Percentiles rank a stretch among this genome's conserved stretches.
Conservation (phyloP, 2,113 vertebrate species). For the Gallinago jamesoni region DNA sequence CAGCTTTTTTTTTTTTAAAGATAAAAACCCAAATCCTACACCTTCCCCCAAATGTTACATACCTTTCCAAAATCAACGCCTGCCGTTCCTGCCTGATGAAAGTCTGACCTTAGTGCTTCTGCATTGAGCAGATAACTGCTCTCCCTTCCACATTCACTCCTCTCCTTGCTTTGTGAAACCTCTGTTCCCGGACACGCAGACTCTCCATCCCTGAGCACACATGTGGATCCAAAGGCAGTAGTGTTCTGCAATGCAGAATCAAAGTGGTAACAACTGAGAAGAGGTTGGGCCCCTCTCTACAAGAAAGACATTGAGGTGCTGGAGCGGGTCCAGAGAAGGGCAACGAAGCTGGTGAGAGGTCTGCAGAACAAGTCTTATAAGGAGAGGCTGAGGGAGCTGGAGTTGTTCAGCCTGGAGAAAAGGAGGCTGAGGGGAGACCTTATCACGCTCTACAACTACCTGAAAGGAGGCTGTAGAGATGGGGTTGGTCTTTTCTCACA, state of each 20-base stretch:
- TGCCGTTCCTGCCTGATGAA: constrained; percentile 73
- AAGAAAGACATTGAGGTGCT: neutral
- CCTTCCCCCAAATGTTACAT: neutral
- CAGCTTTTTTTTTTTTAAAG: neutral
- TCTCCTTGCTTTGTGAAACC: constrained; percentile 25
- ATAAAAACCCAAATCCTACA: neutral
- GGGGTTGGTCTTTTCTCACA: neutral
- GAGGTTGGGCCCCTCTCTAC: neutral
- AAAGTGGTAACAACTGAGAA: neutral
- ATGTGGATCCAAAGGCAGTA: constrained; percentile 20
- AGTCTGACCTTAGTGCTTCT: constrained; percentile 82
- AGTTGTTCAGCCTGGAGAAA: neutral
- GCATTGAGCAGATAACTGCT: constrained; percentile 74
- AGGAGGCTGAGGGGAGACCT: neutral
- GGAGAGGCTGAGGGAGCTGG: neutral
- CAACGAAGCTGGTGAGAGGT: neutral
- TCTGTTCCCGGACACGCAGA: constrained; percentile 31
- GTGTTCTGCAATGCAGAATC: constrained; percentile 5
- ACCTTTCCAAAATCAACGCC: constrained; percentile 74
- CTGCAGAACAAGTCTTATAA: neutral
- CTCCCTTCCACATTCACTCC: constrained; percentile 52
- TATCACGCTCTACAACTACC: neutral
- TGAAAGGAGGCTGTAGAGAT: neutral
- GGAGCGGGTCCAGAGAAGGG: neutral
- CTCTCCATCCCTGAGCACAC: neutral